Percentiles rank a stretch among this genome's conserved stretches.
Conservation (phyloP, 2,113 vertebrate species). For the Gobio gobio region DNA sequence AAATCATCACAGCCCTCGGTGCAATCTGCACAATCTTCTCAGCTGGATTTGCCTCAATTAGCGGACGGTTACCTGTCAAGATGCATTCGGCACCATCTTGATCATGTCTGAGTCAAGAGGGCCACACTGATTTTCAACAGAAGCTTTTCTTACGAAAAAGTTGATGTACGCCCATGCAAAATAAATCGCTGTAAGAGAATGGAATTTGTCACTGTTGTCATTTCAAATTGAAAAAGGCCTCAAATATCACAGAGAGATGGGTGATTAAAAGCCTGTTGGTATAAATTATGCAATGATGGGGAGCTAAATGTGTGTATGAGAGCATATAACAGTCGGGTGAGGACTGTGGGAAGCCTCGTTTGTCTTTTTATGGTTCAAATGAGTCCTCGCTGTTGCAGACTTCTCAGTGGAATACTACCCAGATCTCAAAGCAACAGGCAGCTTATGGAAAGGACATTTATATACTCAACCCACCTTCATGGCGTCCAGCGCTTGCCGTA, state of each 20-base stretch:
- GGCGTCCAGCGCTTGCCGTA: constrained; percentile 90
- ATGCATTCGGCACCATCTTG: constrained; percentile 45
- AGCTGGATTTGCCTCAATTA: constrained; percentile 53
- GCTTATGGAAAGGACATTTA: not conserved
- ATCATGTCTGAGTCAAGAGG: constrained; percentile 50
- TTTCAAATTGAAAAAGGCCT: not conserved
- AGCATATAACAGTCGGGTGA: not conserved
- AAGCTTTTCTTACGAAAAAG: not conserved
- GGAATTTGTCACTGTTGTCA: not conserved
- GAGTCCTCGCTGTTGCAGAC: not conserved
- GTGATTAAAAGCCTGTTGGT: constrained; percentile 1
- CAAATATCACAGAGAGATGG: no score
- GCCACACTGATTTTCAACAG: constrained; percentile 13
- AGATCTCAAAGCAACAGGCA: not conserved
- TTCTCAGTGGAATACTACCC: not conserved
- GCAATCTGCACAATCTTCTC: constrained; percentile 49
- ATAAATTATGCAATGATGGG: not conserved
- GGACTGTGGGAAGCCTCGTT: not conserved
- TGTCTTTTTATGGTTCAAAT: not conserved
- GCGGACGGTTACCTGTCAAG: constrained; percentile 51
- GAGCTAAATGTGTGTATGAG: not conserved
- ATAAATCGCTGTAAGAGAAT: not conserved
- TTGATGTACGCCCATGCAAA: not conserved
- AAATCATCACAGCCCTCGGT: constrained; percentile 58
- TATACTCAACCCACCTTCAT: constrained; percentile 85